These are phyloP conservation scores for Melanerpes aurifrons DNA, from an alignment of 2,113 vertebrate genomes.

Conservation along the genomic window DNA sequence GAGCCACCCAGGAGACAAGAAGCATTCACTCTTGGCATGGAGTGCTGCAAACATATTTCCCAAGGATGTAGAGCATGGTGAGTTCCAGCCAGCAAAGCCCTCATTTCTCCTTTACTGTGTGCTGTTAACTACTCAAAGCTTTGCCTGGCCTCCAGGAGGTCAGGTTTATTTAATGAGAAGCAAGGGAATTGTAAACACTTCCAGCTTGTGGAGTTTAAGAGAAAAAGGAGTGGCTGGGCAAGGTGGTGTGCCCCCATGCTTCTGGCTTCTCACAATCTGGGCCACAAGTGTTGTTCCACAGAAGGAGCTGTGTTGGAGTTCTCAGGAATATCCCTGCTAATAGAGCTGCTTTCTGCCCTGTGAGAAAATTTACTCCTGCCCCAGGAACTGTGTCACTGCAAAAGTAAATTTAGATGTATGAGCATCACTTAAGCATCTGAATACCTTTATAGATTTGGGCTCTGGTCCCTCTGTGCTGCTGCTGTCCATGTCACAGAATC, in stretches of 20 bases:
- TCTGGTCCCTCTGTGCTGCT: not conserved
- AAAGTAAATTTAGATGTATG: not conserved
- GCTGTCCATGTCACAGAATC: not conserved
- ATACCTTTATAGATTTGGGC: not conserved
- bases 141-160: not conserved
- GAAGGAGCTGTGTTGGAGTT: accelerated
- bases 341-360: not conserved
- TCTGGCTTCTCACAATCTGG: not conserved
- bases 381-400: not conserved
- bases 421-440: not conserved
- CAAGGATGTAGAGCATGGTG: not conserved
- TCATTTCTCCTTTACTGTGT: not conserved
- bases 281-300: not conserved
- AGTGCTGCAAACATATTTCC: not conserved
- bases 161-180: not conserved
- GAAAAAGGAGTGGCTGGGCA: not conserved
- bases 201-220: not conserved
- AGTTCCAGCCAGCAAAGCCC: not conserved
- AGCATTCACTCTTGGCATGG: accelerated
- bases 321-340: accelerated
- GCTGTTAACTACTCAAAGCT: not conserved
- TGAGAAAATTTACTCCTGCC: not conserved
- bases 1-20: not conserved
- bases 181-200: not conserved
- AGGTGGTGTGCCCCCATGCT: accelerated